Evolutionary conservation across 2,113 vertebrate species (phyloP).

Genomic region (Python bivittatus): DNA sequence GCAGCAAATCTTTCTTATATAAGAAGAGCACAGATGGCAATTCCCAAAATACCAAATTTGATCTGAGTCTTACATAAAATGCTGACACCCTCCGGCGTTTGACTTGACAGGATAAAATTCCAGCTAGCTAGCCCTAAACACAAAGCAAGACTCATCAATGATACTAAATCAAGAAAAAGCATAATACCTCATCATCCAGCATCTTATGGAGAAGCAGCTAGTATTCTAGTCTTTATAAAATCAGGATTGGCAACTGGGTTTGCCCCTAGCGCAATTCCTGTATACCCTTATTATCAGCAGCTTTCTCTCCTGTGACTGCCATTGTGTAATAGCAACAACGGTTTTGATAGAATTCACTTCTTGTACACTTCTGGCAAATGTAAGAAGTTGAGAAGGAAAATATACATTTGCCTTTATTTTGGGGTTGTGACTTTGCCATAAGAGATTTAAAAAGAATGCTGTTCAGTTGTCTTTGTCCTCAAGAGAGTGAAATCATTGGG

Average conservation of each 20-base stretch:
- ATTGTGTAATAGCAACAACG: not conserved
- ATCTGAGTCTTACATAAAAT: conserved; percentile 20
- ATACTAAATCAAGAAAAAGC: not conserved
- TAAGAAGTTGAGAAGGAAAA: not conserved
- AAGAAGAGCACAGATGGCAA: conserved; percentile 11
- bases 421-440: not conserved
- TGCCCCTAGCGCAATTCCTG: not conserved
- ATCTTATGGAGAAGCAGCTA: not conserved
- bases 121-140: not conserved
- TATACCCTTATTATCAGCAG: not conserved
- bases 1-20: not conserved
- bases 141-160: not conserved
- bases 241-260: not conserved
- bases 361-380: not conserved
- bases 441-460: not conserved
- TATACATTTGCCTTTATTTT: not conserved
- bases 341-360: not conserved
- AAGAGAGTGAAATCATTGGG: not conserved
- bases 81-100: not conserved
- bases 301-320: not conserved
- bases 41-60: conserved; percentile 2
- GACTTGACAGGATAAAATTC: not conserved
- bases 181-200: no score
- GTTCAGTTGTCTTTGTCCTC: not conserved
- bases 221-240: not conserved